Conservation (phyloP, 2,888 invertebrate genomes). For the Ichneumoninae sp. region DNA sequence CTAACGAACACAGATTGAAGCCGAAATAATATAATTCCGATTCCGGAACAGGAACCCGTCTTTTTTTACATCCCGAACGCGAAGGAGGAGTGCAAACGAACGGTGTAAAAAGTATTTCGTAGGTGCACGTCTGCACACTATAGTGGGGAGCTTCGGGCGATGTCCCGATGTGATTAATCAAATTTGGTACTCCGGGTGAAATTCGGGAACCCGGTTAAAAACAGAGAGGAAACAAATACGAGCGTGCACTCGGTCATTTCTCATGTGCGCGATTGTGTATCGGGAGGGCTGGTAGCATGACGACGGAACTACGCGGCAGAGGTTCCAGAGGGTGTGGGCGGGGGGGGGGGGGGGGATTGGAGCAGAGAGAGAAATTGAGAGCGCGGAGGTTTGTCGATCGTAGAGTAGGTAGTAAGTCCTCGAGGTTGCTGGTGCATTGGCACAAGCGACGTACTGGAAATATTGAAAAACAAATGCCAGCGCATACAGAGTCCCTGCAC, state of each 20-base stretch:
- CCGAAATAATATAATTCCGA: neutral
- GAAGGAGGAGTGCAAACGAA: neutral
- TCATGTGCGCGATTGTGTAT: neutral
- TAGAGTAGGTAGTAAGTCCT: constrained; percentile 36
- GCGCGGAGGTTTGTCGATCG: constrained; percentile 43
- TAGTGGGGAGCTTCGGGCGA: neutral
- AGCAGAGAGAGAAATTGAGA: constrained; percentile 18
- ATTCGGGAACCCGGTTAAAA: neutral
- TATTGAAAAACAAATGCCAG: constrained; percentile 70
- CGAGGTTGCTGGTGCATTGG: constrained; percentile 26
- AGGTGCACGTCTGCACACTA: neutral
- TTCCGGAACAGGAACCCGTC: neutral
- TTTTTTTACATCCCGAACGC: neutral
- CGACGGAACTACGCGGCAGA: constrained; percentile 39
- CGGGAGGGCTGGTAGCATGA: neutral
- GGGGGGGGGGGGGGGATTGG: constrained; percentile 9
- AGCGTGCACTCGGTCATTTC: constrained; percentile 24
- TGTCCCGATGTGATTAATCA: neutral
- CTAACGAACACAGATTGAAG: neutral
- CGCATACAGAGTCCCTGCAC: constrained; percentile 39
- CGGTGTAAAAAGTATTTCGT: neutral
- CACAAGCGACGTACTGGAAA: constrained; percentile 54
- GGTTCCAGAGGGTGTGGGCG: constrained; percentile 17
- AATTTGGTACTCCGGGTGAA: neutral
- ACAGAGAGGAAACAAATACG: neutral